Conservation (phyloP, 2,113 vertebrate genomes). For the Grus americana region DNA sequence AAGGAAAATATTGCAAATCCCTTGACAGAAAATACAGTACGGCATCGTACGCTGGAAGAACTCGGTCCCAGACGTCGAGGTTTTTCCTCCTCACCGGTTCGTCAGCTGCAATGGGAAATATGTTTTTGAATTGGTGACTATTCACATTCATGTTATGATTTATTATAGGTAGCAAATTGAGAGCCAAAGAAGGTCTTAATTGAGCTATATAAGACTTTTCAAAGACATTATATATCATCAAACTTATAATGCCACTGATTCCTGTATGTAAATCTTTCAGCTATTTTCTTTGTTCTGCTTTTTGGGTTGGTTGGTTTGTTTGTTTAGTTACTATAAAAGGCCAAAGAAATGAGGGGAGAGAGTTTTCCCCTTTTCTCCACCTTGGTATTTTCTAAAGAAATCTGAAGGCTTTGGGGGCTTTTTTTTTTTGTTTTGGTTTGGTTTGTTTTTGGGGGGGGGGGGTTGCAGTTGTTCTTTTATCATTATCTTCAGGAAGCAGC, state of each 20-base stretch:
- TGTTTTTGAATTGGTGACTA: not conserved
- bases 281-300: not conserved
- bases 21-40: not conserved
- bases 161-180: not conserved
- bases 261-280: not conserved
- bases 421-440: not conserved
- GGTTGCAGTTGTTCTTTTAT: conserved; percentile 79
- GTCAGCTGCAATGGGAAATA: not conserved
- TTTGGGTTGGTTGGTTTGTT: not conserved
- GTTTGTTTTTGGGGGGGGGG: conserved; percentile 3
- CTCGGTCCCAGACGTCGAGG: rapidly evolving
- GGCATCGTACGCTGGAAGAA: not conserved
- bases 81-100: not conserved
- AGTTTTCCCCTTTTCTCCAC: not conserved
- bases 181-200: not conserved
- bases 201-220: not conserved
- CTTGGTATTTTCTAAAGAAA: not conserved
- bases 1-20: not conserved
- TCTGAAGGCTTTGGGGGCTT: not conserved
- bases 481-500: conserved; percentile 79
- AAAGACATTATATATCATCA: not conserved
- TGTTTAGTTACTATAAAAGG: not conserved
- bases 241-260: not conserved
- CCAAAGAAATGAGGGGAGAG: not conserved
- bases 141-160: not conserved